Evolutionary conservation across 2,113 vertebrate genomes (phyloP), one percentile per base, ranked within the genome.

Genomic region (Ceyx melanurus): DNA sequence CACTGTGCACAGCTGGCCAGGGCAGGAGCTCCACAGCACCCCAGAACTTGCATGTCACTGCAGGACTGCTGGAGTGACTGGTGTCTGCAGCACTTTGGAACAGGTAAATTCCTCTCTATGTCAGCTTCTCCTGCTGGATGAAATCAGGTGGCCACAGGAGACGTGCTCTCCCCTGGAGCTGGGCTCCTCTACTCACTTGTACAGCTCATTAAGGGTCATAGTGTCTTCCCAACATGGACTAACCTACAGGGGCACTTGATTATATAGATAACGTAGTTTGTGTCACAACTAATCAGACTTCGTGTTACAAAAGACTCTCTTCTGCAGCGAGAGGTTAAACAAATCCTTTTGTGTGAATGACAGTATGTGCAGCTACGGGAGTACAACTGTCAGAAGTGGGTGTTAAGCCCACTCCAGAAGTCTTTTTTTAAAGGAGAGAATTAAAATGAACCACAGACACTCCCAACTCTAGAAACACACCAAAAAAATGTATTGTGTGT

Each of bases 241-340:
- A 82, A 81, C 85, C 86, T 86, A 84, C 37, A 6, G 91, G 95
- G 89, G 91, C 94, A 93, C 88, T 95, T 91, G 72, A 96, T 96
- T 96, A 96, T 5, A 95, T 1, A 9, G 82, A 65, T 85, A 93
- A 88, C 83, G 87, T 8, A 61, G 71, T 89, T 90, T 89, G 40
- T 96, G 95, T 90, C 95, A 94, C 93, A 94, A 62, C 88, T 96
- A 86, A 96, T 96, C 90, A 94, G 35, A 21, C 10, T 61, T 65
- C 37, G 5, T 46, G 35, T 86, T 84, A 26, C 83, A 64, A 80
- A 95, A 86, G 77, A 50, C 85, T 67, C 77, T 66, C 62, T 93
- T 68, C 56, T 79, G 82, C 73, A 94, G 86, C 15, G 79, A 58
- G 74, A 95, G 70, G 91, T 80, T 86, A 75, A 86, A 65, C 15